Evolutionary conservation across 2,888 invertebrate species (phyloP), one percentile per base, ranked within the genome.

Genomic region (Amphiduros pacificus): DNA sequence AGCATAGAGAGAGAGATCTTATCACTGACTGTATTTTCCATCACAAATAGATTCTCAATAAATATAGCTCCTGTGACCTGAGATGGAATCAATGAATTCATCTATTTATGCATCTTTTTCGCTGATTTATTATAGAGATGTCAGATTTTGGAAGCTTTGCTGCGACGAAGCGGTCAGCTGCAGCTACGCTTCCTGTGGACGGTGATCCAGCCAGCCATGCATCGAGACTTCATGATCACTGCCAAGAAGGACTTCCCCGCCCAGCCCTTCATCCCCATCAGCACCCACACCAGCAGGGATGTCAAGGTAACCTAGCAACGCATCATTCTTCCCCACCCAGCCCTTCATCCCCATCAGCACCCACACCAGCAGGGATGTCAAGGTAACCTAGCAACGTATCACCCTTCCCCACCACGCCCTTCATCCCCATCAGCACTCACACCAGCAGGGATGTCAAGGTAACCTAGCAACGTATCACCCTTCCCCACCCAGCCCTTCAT

Each of bases 191-290:
- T 79, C 49, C 70, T 79, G 48, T 71, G 64, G 67, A 78, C 79
- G 0, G 75, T 76, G 5, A 64, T 77, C 62, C 78, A 77, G 67
- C 79, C 79, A 0, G 67, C 74, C 5, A 67, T 78, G 9, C 79
- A 79, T 63, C 53, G 78, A 20, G 79, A 79, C 65, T 77, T 79
- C 62, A 77, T 77, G 74, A 77, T 77, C 68, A 74, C 76, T 9
- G 77, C 77, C 22, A 68, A 70, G 59, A 71, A 71, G 28, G 67
- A 71, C 28, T 78, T 74, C 69, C 77, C 78, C 2, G 67, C 70
- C 22, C 67, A 73, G 26, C 68, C 74, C 32, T 79, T 79, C 64
- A 61, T 67, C 49, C 77, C 79, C 14, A 70, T 78, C 68, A 77
- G 77, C 56, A 77, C 77, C 9, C 71, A 74, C 60, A 69, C 70